Evolutionary conservation across 1,140 invertebrate species (phyloP).

Genomic region (Solen grandis): DNA sequence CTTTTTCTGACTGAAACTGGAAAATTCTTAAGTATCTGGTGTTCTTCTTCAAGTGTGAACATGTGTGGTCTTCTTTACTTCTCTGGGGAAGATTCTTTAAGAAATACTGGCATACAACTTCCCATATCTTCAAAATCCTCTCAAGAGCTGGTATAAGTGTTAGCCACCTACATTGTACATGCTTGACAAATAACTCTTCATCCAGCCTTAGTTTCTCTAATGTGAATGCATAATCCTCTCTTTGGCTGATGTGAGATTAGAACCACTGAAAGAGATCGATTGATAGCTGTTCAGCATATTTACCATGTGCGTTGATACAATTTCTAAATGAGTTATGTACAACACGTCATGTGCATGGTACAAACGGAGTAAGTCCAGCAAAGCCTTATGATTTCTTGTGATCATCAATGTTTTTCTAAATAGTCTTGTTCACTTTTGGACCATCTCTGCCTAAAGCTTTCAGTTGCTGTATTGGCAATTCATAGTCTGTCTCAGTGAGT

Average conservation of each 20-base stretch:
- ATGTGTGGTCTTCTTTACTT: not conserved
- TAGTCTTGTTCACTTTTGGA: not conserved
- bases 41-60: not conserved
- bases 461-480: not conserved
- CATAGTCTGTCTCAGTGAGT: not conserved
- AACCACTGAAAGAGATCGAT: constrained; percentile 24
- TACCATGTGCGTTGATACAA: constrained; percentile 5
- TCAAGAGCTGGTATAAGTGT: constrained; percentile 23
- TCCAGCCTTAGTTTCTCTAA: constrained; percentile 2
- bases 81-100: not conserved
- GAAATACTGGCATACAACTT: constrained; percentile 35
- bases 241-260: constrained; percentile 11
- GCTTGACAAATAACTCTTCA: not conserved
- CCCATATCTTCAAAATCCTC: constrained; percentile 15
- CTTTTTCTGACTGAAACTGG: too few relatives aligned
- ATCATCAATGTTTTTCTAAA: constrained; percentile 3
- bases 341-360: not conserved
- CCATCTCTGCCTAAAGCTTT: not conserved
- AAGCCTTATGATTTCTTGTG: not conserved
- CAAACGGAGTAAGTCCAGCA: not conserved
- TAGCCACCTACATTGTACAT: constrained; percentile 22
- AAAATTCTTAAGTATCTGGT: not conserved
- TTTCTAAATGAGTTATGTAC: constrained; percentile 22
- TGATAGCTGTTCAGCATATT: constrained; percentile 28
- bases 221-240: constrained; percentile 4